Conservation (phyloP, 2,888 invertebrate genomes). For the Drosophila prolongata region DNA sequence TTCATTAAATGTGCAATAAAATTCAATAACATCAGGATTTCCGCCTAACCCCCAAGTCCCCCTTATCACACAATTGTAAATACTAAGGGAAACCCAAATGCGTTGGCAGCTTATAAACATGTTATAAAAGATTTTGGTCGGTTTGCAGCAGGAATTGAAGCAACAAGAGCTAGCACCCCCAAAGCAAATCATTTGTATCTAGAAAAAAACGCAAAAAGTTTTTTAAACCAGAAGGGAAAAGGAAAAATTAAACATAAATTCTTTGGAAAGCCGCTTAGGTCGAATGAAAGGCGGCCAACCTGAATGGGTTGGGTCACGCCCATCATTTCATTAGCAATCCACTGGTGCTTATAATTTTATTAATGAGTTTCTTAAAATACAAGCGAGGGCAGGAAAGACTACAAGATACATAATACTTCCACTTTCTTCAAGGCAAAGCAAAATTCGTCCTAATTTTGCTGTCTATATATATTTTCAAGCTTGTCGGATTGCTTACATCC, state of each 20-base stretch:
- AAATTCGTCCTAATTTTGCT: no score
- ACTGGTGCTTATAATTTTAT: slow-evolving; percentile 28
- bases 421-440: no score
- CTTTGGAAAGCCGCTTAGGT: slow-evolving; percentile 47
- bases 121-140: slow-evolving; percentile 20
- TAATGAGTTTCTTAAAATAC: slow-evolving; percentile 33
- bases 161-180: slow-evolving; percentile 17
- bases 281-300: slow-evolving; percentile 27
- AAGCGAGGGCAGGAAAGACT: background rate
- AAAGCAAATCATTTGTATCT: slow-evolving; percentile 26
- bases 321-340: slow-evolving; percentile 51
- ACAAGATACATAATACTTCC: no score
- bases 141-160: background rate
- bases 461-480: no score
- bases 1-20: no score
- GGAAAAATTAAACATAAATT: slow-evolving; percentile 38
- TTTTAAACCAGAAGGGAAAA: slow-evolving; percentile 8
- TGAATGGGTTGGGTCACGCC: slow-evolving; percentile 14
- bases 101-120: slow-evolving; percentile 32
- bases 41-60: background rate
- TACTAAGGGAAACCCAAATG: background rate
- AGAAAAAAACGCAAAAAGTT: background rate
- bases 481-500: no score
- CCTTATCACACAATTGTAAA: no score
- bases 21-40: slow-evolving; percentile 23